Base-by-base conservation (phyloP, 2,113 vertebrate species). In the Alectura lathami region DNA sequence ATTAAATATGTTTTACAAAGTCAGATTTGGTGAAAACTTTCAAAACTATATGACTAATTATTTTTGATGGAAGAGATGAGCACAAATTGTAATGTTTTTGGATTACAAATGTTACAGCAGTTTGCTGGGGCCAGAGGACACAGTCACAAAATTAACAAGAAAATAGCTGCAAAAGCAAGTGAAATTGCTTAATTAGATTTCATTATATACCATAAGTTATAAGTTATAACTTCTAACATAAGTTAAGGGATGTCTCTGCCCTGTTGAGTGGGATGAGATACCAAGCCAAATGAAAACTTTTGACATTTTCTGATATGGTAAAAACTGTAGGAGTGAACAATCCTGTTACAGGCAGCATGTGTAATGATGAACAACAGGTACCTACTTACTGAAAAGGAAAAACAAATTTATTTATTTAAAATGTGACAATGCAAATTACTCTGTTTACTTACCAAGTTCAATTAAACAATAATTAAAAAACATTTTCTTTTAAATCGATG, bases 111-210 rank as follows among this genome's bases (percentile, higher is more conserved):
- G 24, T 89, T 95, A 67, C 54, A 94, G 91, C 87, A 94, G 79
- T 96, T 94, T 95, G 75, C 89, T 94, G 72, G 59, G 84, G 89
- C 50, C 89, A 94, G 53, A 92, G 87, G 89, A 64, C 91, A 93
- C 56, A 83, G 54, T 87, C 38, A 69, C 59, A 87, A 94, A 95
- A 95, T 83, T 74, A 92, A 80, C 59, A 87, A 56, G 38, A 94
- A 91, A 95, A 91, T 67, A 91, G 6, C 56, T 95, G 66, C n/a
- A 95, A 89, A 94, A 66, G 54, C 76, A 94, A 94, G 59, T 45
- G 34, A 91, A 94, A 20, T 70, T 92, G 34, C 45, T 67, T 95
- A 92, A 94, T 95, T 94, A 85, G 72, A 67, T 83, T 93, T 94
- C 59, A 34, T 91, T 59, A 32, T 54, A 64, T 53, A 89, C 51